Evolutionary conservation across 2,888 invertebrate species (phyloP).

Genomic region (Prosopocoilus inquinatus): DNA sequence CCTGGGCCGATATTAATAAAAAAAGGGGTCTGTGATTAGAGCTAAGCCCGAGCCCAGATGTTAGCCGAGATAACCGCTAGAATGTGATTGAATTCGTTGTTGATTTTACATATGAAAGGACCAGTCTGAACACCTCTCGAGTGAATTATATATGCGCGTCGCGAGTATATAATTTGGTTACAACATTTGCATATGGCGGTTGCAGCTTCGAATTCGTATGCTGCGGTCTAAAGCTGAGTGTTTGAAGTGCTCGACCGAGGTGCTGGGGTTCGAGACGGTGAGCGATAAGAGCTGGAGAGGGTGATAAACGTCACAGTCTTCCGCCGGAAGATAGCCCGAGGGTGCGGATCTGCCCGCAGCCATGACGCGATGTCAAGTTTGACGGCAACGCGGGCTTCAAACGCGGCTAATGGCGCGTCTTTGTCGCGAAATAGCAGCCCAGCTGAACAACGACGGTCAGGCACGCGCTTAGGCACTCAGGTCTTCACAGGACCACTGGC

Average conservation of each 20-base stretch:
- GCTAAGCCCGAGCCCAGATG: constrained; percentile 38
- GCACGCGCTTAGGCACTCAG: constrained; percentile 21
- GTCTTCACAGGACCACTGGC: constrained; percentile 34
- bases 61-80: constrained; percentile 33
- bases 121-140: constrained; percentile 20
- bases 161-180: constrained; percentile 46
- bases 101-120: background rate
- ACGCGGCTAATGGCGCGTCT: constrained; percentile 44
- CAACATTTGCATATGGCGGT: constrained; percentile 51
- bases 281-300: background rate
- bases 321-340: constrained; percentile 40
- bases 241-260: constrained; percentile 21
- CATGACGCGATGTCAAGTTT: constrained; percentile 47
- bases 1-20: constrained; percentile 34
- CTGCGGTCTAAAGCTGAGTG: constrained; percentile 32
- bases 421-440: constrained; percentile 39
- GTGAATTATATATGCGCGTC: constrained; percentile 50
- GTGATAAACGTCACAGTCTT: constrained; percentile 19
- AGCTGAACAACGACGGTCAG: constrained; percentile 22
- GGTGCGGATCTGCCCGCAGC: constrained; percentile 46
- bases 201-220: constrained; percentile 38
- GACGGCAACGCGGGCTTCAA: constrained; percentile 36
- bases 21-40: constrained; percentile 31
- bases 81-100: constrained; percentile 23
- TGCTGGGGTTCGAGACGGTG: background rate